phyloP scores from a whole-genome alignment of 1,140 invertebrate species.

The Drosophila ananassae region DNA sequence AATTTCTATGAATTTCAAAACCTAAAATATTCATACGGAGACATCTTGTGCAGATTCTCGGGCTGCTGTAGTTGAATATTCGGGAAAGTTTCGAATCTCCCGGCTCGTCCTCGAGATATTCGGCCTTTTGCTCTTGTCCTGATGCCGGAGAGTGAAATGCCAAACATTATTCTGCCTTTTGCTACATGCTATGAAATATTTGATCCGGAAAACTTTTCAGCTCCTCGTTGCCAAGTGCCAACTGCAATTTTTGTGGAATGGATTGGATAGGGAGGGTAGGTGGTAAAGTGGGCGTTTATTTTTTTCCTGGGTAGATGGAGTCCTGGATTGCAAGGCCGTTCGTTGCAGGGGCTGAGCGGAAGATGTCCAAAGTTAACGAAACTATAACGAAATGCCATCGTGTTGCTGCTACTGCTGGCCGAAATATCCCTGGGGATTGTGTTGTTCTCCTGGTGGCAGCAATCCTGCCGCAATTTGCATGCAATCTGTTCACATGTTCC shows the following conservation, averaged over 20 bases:
- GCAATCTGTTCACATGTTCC: constrained; percentile 16
- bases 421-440: constrained; percentile 7
- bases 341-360: not conserved
- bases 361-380: constrained; percentile 1
- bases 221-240: constrained; percentile 15
- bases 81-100: constrained; percentile 7
- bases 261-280: not conserved
- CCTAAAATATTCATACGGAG: not conserved
- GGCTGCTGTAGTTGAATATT: constrained; percentile 4
- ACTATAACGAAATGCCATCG: constrained; percentile 4
- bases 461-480: constrained; percentile 19
- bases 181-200: constrained; percentile 15
- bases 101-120: not conserved
- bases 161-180: constrained; percentile 13
- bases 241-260: constrained; percentile 21
- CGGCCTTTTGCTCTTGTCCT: not conserved
- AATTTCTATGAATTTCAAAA: constrained; percentile 1
- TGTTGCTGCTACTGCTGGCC: not conserved
- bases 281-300: too few species aligned
- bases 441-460: constrained; percentile 9
- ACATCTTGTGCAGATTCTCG: not conserved
- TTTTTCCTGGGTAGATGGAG: too few species aligned
- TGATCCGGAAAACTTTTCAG: constrained; percentile 14
- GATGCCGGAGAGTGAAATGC: constrained; percentile 4
- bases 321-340: too few species aligned